A percentile compares a stretch with the other conserved stretches of the same genome.
These are phyloP conservation scores for Parasteatoda tepidariorum DNA, from an alignment of 1,140 invertebrate species.

Conservation along the genomic window DNA sequence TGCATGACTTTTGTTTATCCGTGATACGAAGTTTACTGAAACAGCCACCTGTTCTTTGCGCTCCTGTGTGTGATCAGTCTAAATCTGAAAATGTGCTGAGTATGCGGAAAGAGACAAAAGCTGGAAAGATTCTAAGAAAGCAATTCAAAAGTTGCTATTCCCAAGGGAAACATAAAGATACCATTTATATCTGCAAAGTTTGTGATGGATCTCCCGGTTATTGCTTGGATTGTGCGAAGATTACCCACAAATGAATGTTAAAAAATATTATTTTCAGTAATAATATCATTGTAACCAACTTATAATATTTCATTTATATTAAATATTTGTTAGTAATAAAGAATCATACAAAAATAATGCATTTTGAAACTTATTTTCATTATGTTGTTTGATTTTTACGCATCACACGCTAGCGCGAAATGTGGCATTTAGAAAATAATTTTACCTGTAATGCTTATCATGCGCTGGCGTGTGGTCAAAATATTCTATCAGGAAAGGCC, in stretches of 20 bases:
- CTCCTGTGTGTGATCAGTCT: neutral
- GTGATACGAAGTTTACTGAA: constrained; percentile 26
- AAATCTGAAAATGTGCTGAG: neutral
- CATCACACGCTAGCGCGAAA: neutral
- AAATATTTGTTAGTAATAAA: neutral
- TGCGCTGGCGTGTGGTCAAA: no score
- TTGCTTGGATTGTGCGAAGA: constrained; percentile 24
- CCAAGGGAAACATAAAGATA: constrained; percentile 16
- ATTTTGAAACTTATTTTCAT: neutral
- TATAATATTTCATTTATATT: neutral
- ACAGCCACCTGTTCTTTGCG: neutral
- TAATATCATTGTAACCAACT: neutral
- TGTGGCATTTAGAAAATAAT: neutral
- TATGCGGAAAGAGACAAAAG: neutral
- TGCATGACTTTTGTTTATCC: constrained; percentile 16
- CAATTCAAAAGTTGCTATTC: constrained; percentile 28
- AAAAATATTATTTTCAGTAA: neutral
- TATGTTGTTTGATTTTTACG: constrained; percentile 17
- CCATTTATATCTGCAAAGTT: constrained; percentile 21
- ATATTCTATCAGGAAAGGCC: no score
- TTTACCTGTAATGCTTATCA: no score
- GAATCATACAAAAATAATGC: constrained; percentile 2
- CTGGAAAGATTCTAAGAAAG: neutral
- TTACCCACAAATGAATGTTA: neutral
- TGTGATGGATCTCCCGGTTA: constrained; percentile 28